phyloP scores from a whole-genome alignment of 2,888 invertebrate species.

The Erebia epiphron region DNA sequence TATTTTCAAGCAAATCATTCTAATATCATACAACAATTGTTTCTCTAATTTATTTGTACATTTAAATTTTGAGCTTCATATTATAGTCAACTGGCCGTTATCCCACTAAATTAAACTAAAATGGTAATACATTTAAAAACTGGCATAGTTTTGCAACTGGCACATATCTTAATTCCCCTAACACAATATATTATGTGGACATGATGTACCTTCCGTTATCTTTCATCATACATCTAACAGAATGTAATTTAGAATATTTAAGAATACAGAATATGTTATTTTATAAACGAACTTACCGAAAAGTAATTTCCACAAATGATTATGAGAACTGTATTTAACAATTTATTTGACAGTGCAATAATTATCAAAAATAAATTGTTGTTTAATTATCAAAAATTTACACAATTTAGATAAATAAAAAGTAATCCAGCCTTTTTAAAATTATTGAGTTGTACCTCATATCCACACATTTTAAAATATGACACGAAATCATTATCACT shows the following conservation, averaged over 20 bases:
- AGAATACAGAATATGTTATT: too few species aligned
- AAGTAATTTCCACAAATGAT: too few species aligned
- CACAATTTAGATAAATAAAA: background rate
- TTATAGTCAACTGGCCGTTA: conserved; percentile 69
- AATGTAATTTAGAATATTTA: too few species aligned
- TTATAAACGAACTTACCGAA: too few species aligned
- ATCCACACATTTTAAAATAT: conserved; percentile 28
- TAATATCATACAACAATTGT: conserved; percentile 54
- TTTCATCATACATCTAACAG: background rate
- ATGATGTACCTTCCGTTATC: background rate
- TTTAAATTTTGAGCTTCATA: conserved; percentile 74
- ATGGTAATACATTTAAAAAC: conserved; percentile 51
- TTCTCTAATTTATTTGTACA: conserved; percentile 69
- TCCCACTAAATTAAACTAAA: conserved; percentile 67
- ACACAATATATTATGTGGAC: conserved; percentile 15
- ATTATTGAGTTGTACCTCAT: background rate
- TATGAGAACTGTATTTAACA: too few species aligned
- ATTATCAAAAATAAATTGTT: too few species aligned
- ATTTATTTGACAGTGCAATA: too few species aligned
- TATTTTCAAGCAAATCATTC: conserved; percentile 48
- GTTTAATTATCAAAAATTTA: too few species aligned
- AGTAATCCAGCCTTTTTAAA: background rate
- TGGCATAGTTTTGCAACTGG: conserved; percentile 49
- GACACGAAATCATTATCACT: conserved; percentile 31
- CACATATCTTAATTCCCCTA: conserved; percentile 33